Conservation (phyloP, 2,797 vertebrate genomes). For the Onychomys leucogaster region DNA sequence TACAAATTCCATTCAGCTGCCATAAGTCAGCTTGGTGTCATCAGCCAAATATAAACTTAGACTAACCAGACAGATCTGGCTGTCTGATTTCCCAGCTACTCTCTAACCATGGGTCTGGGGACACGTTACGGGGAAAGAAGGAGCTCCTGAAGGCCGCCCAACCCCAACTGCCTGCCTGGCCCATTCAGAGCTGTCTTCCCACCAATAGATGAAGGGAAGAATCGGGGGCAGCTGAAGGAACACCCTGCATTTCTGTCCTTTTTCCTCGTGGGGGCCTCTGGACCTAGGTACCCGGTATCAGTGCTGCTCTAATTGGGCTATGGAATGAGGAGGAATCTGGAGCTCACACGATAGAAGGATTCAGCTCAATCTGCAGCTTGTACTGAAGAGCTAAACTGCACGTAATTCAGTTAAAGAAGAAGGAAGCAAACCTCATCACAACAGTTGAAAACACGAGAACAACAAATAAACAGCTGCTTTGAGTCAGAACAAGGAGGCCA, state of each 20-base stretch:
- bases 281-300: neutral
- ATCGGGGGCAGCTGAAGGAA: neutral
- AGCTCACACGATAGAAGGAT: neutral
- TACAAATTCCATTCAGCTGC: neutral
- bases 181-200: neutral
- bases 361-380: constrained; percentile 55
- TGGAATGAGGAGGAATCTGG: neutral
- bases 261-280: neutral
- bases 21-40: neutral
- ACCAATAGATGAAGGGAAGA: neutral
- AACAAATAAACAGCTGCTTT: constrained; percentile 88
- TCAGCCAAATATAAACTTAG: neutral
- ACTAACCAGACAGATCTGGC: neutral
- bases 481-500: constrained; percentile 77
- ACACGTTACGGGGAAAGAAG: neutral
- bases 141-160: neutral
- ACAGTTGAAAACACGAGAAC: constrained; percentile 79
- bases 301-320: neutral
- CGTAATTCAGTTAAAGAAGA: constrained; percentile 81
- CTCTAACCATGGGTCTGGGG: neutral
- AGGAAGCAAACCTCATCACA: constrained; percentile 84
- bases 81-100: neutral
- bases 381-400: constrained; percentile 72
- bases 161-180: neutral
- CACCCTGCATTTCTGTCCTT: neutral